These are phyloP conservation scores for Podotricha telesiphe DNA, from an alignment of 2,888 invertebrate genomes.

Conservation along the genomic window DNA sequence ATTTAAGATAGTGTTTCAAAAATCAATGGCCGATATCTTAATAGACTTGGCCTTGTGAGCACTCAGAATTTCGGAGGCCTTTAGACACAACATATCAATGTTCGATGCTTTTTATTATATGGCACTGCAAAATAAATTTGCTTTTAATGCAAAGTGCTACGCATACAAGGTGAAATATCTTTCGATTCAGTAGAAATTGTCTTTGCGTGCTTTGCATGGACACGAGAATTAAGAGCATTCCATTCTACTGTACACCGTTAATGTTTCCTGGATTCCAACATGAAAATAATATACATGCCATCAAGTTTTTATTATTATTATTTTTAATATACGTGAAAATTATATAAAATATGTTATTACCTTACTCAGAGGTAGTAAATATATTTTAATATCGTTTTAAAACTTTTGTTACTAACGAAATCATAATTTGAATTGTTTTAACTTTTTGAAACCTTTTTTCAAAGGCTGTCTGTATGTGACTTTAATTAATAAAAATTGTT, in stretches of 20 bases:
- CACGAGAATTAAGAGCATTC: slow-evolving; percentile 11
- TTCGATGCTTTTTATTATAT: too few relatives aligned
- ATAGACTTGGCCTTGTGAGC: too few relatives aligned
- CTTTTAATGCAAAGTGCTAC: background rate
- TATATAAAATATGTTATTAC: too few relatives aligned
- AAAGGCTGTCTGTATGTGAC: background rate
- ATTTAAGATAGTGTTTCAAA: too few relatives aligned
- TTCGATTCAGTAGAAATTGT: background rate
- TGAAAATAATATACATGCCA: background rate
- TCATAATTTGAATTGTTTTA: background rate
- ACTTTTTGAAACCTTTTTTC: background rate
- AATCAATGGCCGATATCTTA: too few relatives aligned
- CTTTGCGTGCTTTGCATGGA: slow-evolving; percentile 14
- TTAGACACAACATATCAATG: too few relatives aligned
- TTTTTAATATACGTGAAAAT: too few relatives aligned
- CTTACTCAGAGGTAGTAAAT: background rate
- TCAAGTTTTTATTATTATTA: background rate
- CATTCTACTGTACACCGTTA: slow-evolving; percentile 1
- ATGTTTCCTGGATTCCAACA: slow-evolving; percentile 17
- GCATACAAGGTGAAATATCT: slow-evolving; percentile 15
- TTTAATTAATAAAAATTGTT: background rate
- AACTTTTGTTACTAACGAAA: background rate
- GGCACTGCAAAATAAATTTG: too few relatives aligned
- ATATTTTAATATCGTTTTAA: background rate
- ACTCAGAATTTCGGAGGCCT: too few relatives aligned